phyloP scores from a whole-genome alignment of 2,888 invertebrate genomes.

The Coremacera marginata region DNA sequence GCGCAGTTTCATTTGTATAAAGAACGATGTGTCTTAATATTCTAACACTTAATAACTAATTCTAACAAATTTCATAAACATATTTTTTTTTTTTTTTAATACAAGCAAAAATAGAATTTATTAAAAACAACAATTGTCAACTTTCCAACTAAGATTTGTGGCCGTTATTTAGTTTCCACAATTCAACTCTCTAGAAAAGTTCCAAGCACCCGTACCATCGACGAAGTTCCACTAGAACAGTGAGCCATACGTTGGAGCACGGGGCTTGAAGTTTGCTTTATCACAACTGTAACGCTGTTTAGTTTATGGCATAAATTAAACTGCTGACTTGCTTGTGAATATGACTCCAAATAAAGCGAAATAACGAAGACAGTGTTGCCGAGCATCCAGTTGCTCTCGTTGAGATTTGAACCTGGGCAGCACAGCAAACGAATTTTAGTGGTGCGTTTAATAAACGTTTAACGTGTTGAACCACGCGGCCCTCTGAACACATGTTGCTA shows the following conservation, averaged over 20 bases:
- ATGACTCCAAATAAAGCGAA: neutral
- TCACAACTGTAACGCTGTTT: conserved; percentile 66
- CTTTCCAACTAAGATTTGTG: conserved; percentile 63
- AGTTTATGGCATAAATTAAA: conserved; percentile 55
- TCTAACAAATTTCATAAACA: too few relatives aligned
- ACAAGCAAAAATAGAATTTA: too few relatives aligned
- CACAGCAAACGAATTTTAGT: neutral
- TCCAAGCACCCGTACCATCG: conserved; percentile 47
- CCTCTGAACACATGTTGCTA: neutral
- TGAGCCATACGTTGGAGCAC: conserved; percentile 45
- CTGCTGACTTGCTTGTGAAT: conserved; percentile 65
- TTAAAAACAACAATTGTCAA: conserved; percentile 54
- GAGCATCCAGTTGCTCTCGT: too few relatives aligned
- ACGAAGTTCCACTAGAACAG: conserved; percentile 63
- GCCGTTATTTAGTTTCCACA: conserved; percentile 24
- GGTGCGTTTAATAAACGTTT: neutral
- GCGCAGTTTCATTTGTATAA: too few relatives aligned
- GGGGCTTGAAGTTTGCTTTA: conserved; percentile 53
- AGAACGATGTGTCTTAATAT: too few relatives aligned
- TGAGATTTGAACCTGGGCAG: conserved; percentile 13
- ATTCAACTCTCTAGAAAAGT: conserved; percentile 66
- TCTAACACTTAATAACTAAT: too few relatives aligned
- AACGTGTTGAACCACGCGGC: neutral
- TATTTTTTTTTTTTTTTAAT: too few relatives aligned
- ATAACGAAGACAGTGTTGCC: too few relatives aligned